Percentiles rank a stretch among this genome's conserved stretches.
phyloP scores from a whole-genome alignment of 2,113 vertebrate species.

The Pelodiscus sinensis region DNA sequence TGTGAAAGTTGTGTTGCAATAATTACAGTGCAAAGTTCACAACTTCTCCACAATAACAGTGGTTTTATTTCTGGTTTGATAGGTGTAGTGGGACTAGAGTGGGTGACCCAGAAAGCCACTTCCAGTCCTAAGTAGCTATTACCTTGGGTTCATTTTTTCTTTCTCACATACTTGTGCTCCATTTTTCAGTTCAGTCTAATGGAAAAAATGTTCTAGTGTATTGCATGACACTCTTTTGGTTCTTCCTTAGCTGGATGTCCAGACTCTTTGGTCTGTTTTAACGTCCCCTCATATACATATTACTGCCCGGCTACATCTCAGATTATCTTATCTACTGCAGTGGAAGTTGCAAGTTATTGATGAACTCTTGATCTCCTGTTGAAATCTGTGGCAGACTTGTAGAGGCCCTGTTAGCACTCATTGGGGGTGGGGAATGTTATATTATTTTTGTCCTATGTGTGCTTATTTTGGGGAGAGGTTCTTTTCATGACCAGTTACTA shows the following conservation, averaged over 20 bases:
- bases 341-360: accelerated
- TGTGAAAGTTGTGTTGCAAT: background rate
- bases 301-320: background rate
- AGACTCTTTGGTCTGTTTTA: background rate
- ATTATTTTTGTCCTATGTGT: background rate
- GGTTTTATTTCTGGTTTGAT: background rate
- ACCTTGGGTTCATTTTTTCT: background rate
- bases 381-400: background rate
- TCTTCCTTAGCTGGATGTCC: accelerated
- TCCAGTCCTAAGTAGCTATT: background rate
- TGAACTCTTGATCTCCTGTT: background rate
- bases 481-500: background rate
- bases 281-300: background rate
- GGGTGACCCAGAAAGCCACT: background rate
- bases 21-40: background rate
- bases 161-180: background rate
- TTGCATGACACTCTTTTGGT: background rate
- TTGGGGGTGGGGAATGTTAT: background rate
- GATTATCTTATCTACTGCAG: accelerated
- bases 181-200: background rate
- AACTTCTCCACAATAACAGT: background rate
- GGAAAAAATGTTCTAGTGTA: background rate
- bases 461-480: background rate
- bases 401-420: accelerated
- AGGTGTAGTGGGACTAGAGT: background rate